A percentile compares a stretch with the other conserved stretches of the same genome.
Evolutionary conservation across 2,888 invertebrate species (phyloP).

Genomic region (Drosophila percnosoma): DNA sequence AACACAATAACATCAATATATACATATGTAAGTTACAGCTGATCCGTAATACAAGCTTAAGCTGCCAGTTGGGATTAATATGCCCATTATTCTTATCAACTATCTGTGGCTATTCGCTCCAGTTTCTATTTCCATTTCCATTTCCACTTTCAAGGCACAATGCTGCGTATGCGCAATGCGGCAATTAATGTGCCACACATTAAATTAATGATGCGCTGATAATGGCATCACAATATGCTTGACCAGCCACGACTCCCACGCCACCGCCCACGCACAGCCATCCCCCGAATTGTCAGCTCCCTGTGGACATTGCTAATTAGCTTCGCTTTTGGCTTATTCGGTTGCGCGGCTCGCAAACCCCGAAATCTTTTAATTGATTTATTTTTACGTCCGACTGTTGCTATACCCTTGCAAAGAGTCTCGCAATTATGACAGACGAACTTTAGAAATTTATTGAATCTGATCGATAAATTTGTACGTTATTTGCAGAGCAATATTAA

Average conservation of each 20-base stretch:
- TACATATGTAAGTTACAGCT: neutral
- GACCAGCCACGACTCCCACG: constrained; percentile 33
- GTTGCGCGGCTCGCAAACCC: constrained; percentile 21
- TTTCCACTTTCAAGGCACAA: constrained; percentile 21
- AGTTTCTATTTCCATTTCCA: constrained; percentile 1
- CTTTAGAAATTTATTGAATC: neutral
- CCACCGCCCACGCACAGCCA: neutral
- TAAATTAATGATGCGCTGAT: constrained; percentile 76
- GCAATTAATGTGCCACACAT: constrained; percentile 74
- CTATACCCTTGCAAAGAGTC: neutral
- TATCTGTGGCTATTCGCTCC: constrained; percentile 5
- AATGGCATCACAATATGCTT: constrained; percentile 63
- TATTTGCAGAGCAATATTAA: neutral
- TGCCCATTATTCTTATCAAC: constrained; percentile 45
- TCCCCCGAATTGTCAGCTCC: constrained; percentile 6
- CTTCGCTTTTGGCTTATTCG: constrained; percentile 40
- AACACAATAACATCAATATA: constrained; percentile 8
- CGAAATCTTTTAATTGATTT: constrained; percentile 61
- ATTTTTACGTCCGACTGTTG: constrained; percentile 42
- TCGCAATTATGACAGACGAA: neutral
- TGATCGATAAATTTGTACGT: neutral
- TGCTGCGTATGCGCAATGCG: constrained; percentile 59
- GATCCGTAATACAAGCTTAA: constrained; percentile 74
- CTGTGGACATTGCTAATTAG: constrained; percentile 48
- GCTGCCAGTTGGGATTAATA: constrained; percentile 27